Evolutionary conservation across 2,113 vertebrate genomes (phyloP).

Genomic region (Macheiramphus alcinus): DNA sequence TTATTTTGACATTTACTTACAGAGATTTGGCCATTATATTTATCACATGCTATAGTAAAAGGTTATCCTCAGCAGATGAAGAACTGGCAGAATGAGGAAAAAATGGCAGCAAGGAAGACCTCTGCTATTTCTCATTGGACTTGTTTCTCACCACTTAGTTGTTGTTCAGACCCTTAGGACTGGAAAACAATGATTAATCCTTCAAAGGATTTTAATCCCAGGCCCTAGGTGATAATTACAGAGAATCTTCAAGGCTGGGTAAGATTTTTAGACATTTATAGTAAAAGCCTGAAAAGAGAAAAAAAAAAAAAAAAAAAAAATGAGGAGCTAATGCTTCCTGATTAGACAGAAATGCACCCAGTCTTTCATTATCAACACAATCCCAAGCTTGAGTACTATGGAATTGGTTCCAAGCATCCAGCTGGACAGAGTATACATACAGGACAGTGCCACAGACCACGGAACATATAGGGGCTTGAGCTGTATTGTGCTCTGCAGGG

Average conservation of each 20-base stretch:
- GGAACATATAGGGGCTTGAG: not conserved
- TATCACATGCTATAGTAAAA: not conserved
- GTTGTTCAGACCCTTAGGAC: not conserved
- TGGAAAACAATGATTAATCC: not conserved
- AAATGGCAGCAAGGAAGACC: not conserved
- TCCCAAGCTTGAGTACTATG: not conserved
- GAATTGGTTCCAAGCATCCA: not conserved
- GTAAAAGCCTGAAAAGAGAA: not conserved
- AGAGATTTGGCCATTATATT: not conserved
- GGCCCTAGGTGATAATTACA: not conserved
- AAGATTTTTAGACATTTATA: not conserved
- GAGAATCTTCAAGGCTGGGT: not conserved
- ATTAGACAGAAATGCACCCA: not conserved
- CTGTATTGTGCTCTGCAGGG: not conserved
- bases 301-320: not conserved
- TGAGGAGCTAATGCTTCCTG: not conserved
- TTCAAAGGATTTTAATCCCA: not conserved
- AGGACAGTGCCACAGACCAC: not conserved
- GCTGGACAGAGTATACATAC: not conserved
- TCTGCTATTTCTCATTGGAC: not conserved
- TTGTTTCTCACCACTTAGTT: not conserved
- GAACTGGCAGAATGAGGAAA: not conserved
- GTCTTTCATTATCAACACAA: not conserved
- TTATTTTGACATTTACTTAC: not conserved
- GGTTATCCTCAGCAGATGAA: not conserved